Conservation (phyloP, 1,140 invertebrate species). For the Drosophila arawakana region DNA sequence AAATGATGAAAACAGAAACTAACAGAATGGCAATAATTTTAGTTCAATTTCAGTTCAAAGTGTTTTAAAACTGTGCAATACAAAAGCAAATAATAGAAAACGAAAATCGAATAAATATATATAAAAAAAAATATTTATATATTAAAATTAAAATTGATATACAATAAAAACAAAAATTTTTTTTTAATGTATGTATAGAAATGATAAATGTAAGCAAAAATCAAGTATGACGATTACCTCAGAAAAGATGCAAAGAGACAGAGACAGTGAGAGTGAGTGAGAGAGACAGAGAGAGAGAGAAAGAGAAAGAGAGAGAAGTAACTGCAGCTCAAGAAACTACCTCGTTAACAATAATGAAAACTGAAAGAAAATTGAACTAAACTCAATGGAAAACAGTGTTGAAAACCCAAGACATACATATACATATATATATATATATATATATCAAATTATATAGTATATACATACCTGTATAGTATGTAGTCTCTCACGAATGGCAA, state of each 20-base stretch:
- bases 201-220: constrained; percentile 45
- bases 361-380: constrained; percentile 9
- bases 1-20: constrained; percentile 30
- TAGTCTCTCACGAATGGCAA: constrained; percentile 52
- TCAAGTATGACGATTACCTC: constrained; percentile 57
- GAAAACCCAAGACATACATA: constrained; percentile 15
- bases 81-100: constrained; percentile 26
- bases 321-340: constrained; percentile 56
- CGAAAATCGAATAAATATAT: constrained; percentile 22
- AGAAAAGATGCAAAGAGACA: constrained; percentile 26
- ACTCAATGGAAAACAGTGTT: neutral
- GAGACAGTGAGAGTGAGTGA: constrained; percentile 6
- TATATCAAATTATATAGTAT: constrained; percentile 26
- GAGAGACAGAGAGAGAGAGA: constrained; percentile 35
- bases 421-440: neutral
- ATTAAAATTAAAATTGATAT: constrained; percentile 22
- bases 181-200: constrained; percentile 37
- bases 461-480: constrained; percentile 14
- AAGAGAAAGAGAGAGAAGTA: constrained; percentile 17
- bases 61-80: constrained; percentile 69
- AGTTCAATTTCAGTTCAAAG: constrained; percentile 64
- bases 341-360: constrained; percentile 66
- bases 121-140: constrained; percentile 4
- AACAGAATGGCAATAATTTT: constrained; percentile 69
- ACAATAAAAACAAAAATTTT: constrained; percentile 27